Percentiles rank a stretch among this genome's conserved stretches.
phyloP scores from a whole-genome alignment of 2,113 vertebrate genomes.

The Drymodes brunneopygia region DNA sequence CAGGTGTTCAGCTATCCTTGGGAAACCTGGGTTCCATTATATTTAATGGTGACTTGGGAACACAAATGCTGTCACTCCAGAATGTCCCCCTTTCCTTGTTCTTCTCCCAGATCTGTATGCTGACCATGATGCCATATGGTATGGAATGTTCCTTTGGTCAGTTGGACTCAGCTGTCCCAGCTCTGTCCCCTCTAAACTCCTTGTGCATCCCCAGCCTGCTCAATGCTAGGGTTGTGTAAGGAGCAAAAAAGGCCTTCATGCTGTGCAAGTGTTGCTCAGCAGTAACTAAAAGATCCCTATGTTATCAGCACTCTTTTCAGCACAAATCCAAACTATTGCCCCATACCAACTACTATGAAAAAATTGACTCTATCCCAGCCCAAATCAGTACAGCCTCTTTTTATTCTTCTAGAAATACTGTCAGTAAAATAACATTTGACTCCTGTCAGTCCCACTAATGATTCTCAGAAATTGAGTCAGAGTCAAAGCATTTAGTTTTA shows the following conservation, averaged over 20 bases:
- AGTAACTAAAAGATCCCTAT: neutral
- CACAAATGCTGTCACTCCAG: rapidly evolving
- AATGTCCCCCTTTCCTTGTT: neutral
- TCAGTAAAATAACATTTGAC: neutral
- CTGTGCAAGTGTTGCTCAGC: neutral
- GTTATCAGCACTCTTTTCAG: neutral
- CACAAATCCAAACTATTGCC: neutral
- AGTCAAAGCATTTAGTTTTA: neutral
- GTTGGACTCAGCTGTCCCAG: neutral
- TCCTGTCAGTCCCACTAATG: neutral
- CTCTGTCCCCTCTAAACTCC: neutral
- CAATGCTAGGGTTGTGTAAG: neutral
- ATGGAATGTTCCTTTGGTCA: neutral
- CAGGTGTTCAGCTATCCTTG: neutral
- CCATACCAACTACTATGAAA: neutral
- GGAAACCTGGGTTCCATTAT: neutral
- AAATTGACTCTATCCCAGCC: neutral
- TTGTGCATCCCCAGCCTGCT: neutral
- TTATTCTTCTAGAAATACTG: neutral
- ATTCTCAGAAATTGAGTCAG: neutral
- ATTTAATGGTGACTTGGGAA: neutral
- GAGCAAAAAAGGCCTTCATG: neutral
- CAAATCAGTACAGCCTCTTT: neutral
- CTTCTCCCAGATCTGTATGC: neutral
- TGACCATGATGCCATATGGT: neutral